Evolutionary conservation across 2,797 vertebrate genomes (phyloP).

Genomic region (Paratrypauchen microcephalus): DNA sequence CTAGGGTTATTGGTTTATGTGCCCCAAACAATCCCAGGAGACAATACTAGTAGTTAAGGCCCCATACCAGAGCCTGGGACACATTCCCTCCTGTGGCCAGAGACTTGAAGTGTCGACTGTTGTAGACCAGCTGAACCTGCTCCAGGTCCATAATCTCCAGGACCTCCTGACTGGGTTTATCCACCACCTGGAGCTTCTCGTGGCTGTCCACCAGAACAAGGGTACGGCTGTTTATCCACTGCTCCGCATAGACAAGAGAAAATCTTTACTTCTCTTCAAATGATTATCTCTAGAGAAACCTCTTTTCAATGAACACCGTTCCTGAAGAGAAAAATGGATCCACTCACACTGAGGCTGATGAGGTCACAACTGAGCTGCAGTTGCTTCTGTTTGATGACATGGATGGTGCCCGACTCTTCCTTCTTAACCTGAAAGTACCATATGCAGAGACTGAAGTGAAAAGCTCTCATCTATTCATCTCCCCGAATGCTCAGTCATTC

Average conservation of each 20-base stretch:
- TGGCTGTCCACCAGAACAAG: slow-evolving; percentile 91
- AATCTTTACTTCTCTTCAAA: background rate
- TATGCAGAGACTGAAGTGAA: too few relatives aligned
- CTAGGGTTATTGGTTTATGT: background rate
- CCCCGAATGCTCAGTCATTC: too few relatives aligned
- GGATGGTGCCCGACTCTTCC: slow-evolving; percentile 91
- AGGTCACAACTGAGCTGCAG: slow-evolving; percentile 93
- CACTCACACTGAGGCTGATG: slow-evolving; percentile 92
- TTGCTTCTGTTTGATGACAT: slow-evolving; percentile 95
- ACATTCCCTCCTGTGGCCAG: slow-evolving; percentile 96
- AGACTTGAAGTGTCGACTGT: slow-evolving; percentile 97
- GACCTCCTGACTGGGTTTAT: slow-evolving; percentile 91
- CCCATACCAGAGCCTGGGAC: slow-evolving; percentile 92
- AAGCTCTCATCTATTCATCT: too few relatives aligned
- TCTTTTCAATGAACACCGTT: background rate
- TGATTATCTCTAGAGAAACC: background rate
- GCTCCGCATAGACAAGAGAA: slow-evolving; percentile 20
- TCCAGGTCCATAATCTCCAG: slow-evolving; percentile 91
- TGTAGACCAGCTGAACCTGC: slow-evolving; percentile 94
- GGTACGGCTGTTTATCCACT: slow-evolving; percentile 96
- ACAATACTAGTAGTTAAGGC: background rate
- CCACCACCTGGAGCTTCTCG: slow-evolving; percentile 92
- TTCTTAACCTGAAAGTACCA: slow-evolving; percentile 85
- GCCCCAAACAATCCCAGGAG: background rate
- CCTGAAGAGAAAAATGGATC: background rate